phyloP scores from a whole-genome alignment of 1,140 invertebrate species.

The Diploscapter pachys region DNA sequence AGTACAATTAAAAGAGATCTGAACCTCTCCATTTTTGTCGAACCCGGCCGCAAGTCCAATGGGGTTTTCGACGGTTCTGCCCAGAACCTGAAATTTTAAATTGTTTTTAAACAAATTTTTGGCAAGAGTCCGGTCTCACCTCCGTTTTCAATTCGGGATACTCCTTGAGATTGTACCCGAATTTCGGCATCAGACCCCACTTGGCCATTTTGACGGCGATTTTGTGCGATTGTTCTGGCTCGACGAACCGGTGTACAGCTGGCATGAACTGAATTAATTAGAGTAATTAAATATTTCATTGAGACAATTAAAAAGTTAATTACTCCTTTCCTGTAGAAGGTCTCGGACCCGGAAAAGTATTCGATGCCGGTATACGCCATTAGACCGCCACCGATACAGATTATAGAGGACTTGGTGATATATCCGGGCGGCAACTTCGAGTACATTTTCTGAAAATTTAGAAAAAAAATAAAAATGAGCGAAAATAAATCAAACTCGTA shows the following conservation, averaged over 20 bases:
- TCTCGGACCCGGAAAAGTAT: slow-evolving; percentile 47
- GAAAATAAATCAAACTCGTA: too few species aligned
- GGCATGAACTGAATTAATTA: slow-evolving; percentile 41
- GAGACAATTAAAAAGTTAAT: background rate
- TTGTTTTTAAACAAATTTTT: background rate
- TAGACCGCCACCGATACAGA: slow-evolving; percentile 28
- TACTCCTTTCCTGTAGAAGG: slow-evolving; percentile 45
- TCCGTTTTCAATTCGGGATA: slow-evolving; percentile 53
- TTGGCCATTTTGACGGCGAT: slow-evolving; percentile 40
- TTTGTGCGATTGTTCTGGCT: slow-evolving; percentile 49
- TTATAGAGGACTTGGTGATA: slow-evolving; percentile 42
- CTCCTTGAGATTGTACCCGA: slow-evolving; percentile 50
- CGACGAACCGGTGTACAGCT: slow-evolving; percentile 40
- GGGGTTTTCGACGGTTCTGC: slow-evolving; percentile 74
- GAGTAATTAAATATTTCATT: background rate
- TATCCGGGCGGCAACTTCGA: slow-evolving; percentile 42
- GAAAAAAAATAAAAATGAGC: background rate
- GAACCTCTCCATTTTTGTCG: slow-evolving; percentile 84
- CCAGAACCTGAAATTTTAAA: slow-evolving; percentile 52
- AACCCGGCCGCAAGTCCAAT: slow-evolving; percentile 94
- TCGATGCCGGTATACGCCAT: slow-evolving; percentile 31
- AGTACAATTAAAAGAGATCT: too few species aligned
- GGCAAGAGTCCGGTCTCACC: background rate
- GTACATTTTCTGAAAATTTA: slow-evolving; percentile 31
- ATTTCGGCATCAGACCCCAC: slow-evolving; percentile 37